Conservation (phyloP, 2,113 vertebrate genomes). For the Planiliza haematocheilus region DNA sequence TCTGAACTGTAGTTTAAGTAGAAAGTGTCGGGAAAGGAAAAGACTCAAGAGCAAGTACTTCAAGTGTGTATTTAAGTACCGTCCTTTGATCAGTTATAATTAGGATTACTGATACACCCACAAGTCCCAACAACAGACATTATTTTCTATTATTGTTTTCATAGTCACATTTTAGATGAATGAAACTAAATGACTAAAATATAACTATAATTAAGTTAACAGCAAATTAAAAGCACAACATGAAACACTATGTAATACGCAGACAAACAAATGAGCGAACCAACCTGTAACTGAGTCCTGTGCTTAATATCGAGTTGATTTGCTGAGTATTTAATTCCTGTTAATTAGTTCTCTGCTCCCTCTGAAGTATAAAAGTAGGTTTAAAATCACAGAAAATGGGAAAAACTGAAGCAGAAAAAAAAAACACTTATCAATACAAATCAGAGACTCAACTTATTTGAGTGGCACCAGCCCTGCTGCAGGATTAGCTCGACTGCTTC, state of each 20-base stretch:
- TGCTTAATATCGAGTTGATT: neutral
- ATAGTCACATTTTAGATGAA: neutral
- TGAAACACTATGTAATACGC: neutral
- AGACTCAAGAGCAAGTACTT: too few relatives aligned
- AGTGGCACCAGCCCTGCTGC: neutral
- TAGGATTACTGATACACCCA: neutral
- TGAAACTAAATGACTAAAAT: neutral
- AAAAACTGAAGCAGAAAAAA: neutral
- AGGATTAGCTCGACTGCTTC: neutral
- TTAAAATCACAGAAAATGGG: neutral
- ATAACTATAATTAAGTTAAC: neutral
- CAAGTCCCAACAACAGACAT: neutral
- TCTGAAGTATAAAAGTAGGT: neutral
- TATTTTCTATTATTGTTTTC: neutral
- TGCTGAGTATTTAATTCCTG: neutral
- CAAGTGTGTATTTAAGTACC: too few relatives aligned
- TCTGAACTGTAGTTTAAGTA: too few relatives aligned
- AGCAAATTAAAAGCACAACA: neutral
- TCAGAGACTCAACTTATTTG: neutral
- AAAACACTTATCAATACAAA: neutral
- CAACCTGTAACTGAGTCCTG: slow-evolving; percentile 30
- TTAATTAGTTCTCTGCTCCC: neutral
- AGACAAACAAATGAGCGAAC: slow-evolving; percentile 5
- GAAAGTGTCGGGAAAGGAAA: too few relatives aligned
- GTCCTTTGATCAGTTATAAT: neutral